Conservation (phyloP, 2,797 vertebrate genomes). For the Cryptoprocta ferox region DNA sequence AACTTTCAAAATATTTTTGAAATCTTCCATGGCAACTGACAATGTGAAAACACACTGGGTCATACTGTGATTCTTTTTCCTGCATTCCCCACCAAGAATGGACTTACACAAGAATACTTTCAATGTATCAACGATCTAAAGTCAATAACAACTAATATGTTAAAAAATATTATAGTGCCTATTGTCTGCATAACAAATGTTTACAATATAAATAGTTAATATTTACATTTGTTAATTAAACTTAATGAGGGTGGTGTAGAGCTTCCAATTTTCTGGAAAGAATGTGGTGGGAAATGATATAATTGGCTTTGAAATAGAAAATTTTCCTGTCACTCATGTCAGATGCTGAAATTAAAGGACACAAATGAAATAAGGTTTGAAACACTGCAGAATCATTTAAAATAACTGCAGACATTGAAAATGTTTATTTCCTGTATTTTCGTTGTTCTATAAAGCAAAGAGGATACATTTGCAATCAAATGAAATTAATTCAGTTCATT, state of each 20-base stretch:
- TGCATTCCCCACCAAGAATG: neutral
- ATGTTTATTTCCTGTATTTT: constrained; percentile 57
- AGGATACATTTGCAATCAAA: constrained; percentile 36
- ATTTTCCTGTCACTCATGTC: constrained; percentile 29
- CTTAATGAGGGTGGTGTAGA: neutral
- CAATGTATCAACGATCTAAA: neutral
- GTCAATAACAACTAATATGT: constrained; percentile 7
- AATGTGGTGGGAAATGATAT: neutral
- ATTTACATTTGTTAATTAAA: constrained; percentile 57
- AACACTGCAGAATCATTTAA: neutral
- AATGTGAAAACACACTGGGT: neutral
- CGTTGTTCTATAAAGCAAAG: neutral
- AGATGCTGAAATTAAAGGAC: constrained; percentile 56
- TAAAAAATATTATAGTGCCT: neutral
- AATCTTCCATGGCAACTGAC: neutral
- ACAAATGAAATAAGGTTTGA: constrained; percentile 41
- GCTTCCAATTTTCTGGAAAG: constrained; percentile 30
- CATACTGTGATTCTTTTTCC: neutral
- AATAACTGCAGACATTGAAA: constrained; percentile 25
- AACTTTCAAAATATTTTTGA: constrained; percentile 24
- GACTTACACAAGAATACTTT: neutral
- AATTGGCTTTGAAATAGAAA: constrained; percentile 52
- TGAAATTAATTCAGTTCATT: constrained; percentile 38
- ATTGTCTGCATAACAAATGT: neutral
- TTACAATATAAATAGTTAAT: constrained; percentile 17